A percentile compares a stretch with the other conserved stretches of the same genome.
Evolutionary conservation across 2,888 invertebrate genomes (phyloP).

Genomic region (Calliphora vomitoria): DNA sequence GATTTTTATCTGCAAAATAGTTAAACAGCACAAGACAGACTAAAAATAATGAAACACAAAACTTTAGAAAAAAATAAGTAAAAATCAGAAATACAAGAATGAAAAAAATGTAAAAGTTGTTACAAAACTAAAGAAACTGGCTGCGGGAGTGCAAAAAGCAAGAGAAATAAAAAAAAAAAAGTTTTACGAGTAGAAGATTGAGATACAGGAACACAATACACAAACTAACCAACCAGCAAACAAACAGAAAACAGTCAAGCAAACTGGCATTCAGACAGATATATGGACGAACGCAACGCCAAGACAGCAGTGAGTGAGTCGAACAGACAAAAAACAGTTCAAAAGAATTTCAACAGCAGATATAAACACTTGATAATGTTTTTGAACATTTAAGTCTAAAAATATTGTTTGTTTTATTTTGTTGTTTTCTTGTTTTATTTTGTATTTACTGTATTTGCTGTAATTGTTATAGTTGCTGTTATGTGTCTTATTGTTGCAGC

Average conservation of each 20-base stretch:
- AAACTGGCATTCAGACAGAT: background rate
- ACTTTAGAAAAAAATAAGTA: background rate
- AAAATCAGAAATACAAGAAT: no score
- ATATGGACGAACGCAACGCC: background rate
- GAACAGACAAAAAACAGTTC: slow-evolving; percentile 50
- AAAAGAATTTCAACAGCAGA: slow-evolving; percentile 73
- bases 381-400: slow-evolving; percentile 62
- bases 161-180: background rate
- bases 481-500: slow-evolving; percentile 5
- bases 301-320: background rate
- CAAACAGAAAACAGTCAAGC: background rate
- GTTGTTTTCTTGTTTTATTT: background rate
- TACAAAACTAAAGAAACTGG: background rate
- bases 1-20: slow-evolving; percentile 37
- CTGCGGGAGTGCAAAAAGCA: background rate
- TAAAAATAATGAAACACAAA: slow-evolving; percentile 13
- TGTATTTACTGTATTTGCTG: slow-evolving; percentile 10
- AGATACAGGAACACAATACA: background rate
- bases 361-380: slow-evolving; percentile 72
- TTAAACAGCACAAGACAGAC: slow-evolving; percentile 8
- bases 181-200: background rate
- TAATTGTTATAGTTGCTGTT: slow-evolving; percentile 16
- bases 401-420: slow-evolving; percentile 41
- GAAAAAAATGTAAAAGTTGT: background rate
- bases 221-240: background rate